Evolutionary conservation across 2,888 invertebrate genomes (phyloP), one percentile per base, ranked within the genome.

Genomic region (Pimpla rufipes): DNA sequence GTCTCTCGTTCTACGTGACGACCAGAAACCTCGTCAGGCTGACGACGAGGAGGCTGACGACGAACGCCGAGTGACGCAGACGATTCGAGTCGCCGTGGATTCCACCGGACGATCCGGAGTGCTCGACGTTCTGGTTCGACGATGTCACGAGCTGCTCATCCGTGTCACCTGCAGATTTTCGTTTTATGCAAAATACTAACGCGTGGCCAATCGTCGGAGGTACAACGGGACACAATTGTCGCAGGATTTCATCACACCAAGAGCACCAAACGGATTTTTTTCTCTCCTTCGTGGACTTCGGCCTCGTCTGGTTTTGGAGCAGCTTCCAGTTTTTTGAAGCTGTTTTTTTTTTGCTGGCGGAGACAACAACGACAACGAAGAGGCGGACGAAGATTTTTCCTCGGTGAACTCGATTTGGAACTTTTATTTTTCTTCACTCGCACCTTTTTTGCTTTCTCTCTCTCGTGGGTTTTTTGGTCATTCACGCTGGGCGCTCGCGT

Each of bases 121-220:
- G 80, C 59, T 78, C 82, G 7, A 80, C 57, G 62, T 87, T 86
- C 70, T 88, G 89, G 83, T 90, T 90, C 67, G 89, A 87, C 6
- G 91, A 89, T 73, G 91, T 91, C 55, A 88, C 90, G 45, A 91
- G 88, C 81, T 90, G 88, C 79, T 91, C 91, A 79, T 91, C 91
- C 81, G 90, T 90, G 59, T 87, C 89, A 87, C 90, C 91, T 91
- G 89, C 86, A 83, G 86, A 88, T 81, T 83, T 81, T 85, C 59
- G n/a, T n/a, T 29, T 29, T 29, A 73, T 68, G 50, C 52, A 78
- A 80, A 64, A 85, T 29, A 52, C 18, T 62, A 55, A 42, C 10
- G 11, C 35, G 62, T 77, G 37, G 29, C 18, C 18, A 35, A 11
- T 55, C 8, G 40, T 40, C 13, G 7, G 29, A 29, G 37, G 16